Percentiles rank a stretch among this genome's conserved stretches.
Evolutionary conservation across 2,113 vertebrate species (phyloP).

Genomic region (Nymphicus hollandicus): DNA sequence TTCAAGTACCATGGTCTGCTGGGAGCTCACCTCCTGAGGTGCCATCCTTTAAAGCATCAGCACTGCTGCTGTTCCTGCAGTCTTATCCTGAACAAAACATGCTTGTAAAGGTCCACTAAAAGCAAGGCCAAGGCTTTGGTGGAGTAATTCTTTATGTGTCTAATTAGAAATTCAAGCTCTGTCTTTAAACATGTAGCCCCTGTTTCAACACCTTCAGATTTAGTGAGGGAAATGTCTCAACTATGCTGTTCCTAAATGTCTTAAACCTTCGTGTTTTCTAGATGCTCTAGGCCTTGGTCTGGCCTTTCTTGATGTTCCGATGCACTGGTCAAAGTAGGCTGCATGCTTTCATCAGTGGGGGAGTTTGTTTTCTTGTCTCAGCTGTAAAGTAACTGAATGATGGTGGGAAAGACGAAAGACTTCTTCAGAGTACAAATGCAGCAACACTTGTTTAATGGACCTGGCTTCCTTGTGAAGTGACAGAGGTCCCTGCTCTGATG

Average conservation of each 20-base stretch:
- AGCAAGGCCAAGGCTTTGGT: background rate
- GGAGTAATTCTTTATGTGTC: background rate
- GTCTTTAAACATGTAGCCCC: background rate
- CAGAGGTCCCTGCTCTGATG: background rate
- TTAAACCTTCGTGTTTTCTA: background rate
- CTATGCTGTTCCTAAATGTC: background rate
- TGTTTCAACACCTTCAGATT: background rate
- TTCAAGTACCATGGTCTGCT: background rate
- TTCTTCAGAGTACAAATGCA: background rate
- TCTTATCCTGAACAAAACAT: background rate
- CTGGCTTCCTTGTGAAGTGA: background rate
- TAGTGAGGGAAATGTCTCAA: background rate
- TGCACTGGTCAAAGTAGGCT: background rate
- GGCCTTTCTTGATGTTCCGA: background rate
- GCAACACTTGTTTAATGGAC: background rate
- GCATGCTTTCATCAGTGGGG: background rate
- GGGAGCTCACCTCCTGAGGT: background rate
- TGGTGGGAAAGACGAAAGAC: background rate
- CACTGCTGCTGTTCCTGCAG: background rate
- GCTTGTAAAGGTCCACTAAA: background rate
- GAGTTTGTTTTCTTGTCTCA: background rate
- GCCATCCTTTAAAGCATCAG: background rate
- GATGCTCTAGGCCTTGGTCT: background rate
- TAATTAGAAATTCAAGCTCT: background rate
- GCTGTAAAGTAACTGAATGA: background rate